Evolutionary conservation across 2,113 vertebrate genomes (phyloP).

Genomic region (Gorilla gorilla): DNA sequence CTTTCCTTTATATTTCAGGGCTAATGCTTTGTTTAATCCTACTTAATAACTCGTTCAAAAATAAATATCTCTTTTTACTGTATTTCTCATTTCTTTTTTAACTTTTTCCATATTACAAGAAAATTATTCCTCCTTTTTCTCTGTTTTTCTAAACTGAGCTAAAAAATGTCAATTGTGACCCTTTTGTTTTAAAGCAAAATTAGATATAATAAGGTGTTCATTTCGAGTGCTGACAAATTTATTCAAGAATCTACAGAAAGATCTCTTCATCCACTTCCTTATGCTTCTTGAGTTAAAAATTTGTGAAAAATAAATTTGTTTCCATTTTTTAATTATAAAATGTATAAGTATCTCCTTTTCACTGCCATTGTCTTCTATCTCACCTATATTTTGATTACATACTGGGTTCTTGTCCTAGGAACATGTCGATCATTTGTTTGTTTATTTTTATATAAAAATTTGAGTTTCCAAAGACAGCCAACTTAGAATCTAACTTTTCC

Average conservation of each 20-base stretch:
- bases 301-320: not conserved
- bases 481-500: not conserved
- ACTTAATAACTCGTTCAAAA: not conserved
- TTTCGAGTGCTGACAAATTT: not conserved
- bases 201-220: not conserved
- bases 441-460: not conserved
- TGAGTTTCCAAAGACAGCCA: not conserved
- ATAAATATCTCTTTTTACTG: not conserved
- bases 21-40: not conserved
- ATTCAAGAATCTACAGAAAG: not conserved
- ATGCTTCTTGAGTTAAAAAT: not conserved
- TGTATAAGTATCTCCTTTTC: not conserved
- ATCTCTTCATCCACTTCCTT: not conserved
- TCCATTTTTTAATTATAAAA: not conserved
- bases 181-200: slow-evolving; percentile 24
- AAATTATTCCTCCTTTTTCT: not conserved
- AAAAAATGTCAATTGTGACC: not conserved
- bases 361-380: not conserved
- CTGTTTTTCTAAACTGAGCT: not conserved
- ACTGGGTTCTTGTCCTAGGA: not conserved
- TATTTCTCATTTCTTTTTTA: not conserved
- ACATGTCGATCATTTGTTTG: not conserved
- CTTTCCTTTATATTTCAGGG: not conserved
- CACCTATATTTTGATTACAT: not conserved
- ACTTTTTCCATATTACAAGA: not conserved